Evolutionary conservation across 2,888 invertebrate species (phyloP), one percentile per base, ranked within the genome.

Genomic region (Automeris io): DNA sequence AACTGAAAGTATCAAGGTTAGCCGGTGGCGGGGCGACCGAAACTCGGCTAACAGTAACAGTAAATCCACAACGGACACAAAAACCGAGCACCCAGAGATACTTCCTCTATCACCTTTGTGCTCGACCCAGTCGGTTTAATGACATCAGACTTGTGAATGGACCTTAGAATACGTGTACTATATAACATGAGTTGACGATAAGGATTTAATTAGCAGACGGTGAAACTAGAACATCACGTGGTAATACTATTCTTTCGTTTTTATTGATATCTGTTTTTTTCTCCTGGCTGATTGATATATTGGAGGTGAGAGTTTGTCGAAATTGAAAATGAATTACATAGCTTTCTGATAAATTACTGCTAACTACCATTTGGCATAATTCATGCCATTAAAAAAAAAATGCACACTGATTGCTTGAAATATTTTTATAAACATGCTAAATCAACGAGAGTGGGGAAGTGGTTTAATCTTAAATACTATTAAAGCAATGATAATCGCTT

Each of bases 1-100:
- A 82, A 82, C 83, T 80, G 82, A 83, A 82, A 82, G 82, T 82
- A 86, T 81, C 81, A 86, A 82, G 83, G 85, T 81, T 83, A 85
- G 79, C 57, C 63, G 71, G 58, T 69, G 76, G 72, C 74, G 70
- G 67, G 71, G 66, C 70, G 61, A 55, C 63, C 72, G 73, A 80
- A 82, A 79, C 75, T 80, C 80, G 78, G 82, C 74, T 81, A 81
- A 77, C 75, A 76, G 71, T 80, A 76, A 78, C 72, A 78, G 80
- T 83, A 80, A 74, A 77, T 71, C 71, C 70, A 75, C 70, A 50
- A 57, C 55, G 45, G 57, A 54, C 60, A 71, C 71, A 80, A 81
- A 82, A 83, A 82, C 67, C 68, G 56, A 49, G 66, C 75, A 70
- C 69, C 72, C 70, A 64, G 54, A 60, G 59, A 60, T 60, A 58